A percentile compares a stretch with the other conserved stretches of the same genome.
phyloP scores from a whole-genome alignment of 2,797 vertebrate species.

The Psittacula echo region DNA sequence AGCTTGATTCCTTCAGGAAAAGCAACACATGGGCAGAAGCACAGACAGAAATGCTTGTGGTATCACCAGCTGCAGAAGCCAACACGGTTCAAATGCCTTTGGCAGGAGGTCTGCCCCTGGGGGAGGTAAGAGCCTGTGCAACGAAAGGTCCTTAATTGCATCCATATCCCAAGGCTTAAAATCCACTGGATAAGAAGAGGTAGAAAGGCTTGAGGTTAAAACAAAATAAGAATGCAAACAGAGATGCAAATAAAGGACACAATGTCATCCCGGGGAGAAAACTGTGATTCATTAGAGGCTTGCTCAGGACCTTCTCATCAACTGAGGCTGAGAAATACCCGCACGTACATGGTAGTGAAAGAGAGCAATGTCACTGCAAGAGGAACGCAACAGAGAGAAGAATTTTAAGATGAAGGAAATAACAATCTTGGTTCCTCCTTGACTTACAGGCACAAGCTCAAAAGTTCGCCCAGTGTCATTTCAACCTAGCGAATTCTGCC shows the following conservation, averaged over 20 bases:
- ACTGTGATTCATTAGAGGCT: constrained; percentile 63
- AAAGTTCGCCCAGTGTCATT: background rate
- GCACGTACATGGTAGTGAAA: background rate
- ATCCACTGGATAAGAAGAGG: background rate
- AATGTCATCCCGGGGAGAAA: constrained; percentile 38
- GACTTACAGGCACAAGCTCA: background rate
- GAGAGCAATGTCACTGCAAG: background rate
- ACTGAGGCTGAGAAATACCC: constrained; percentile 21
- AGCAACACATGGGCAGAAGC: rapidly evolving
- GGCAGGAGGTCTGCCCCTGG: background rate
- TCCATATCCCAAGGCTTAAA: background rate
- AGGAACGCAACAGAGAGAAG: background rate
- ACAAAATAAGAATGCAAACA: background rate
- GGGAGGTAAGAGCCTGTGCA: background rate
- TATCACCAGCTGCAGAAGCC: constrained; percentile 28
- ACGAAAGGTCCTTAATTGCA: background rate
- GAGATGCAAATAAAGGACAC: constrained; percentile 46
- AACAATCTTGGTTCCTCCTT: background rate
- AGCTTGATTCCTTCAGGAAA: background rate
- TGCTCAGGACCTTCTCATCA: background rate
- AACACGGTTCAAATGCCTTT: background rate
- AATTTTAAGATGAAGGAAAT: background rate
- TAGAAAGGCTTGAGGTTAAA: background rate
- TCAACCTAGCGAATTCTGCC: rapidly evolving
- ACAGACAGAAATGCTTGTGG: background rate